A percentile compares a stretch with the other conserved stretches of the same genome.
Evolutionary conservation across 2,888 invertebrate species (phyloP).

Genomic region (Erynnis tages): DNA sequence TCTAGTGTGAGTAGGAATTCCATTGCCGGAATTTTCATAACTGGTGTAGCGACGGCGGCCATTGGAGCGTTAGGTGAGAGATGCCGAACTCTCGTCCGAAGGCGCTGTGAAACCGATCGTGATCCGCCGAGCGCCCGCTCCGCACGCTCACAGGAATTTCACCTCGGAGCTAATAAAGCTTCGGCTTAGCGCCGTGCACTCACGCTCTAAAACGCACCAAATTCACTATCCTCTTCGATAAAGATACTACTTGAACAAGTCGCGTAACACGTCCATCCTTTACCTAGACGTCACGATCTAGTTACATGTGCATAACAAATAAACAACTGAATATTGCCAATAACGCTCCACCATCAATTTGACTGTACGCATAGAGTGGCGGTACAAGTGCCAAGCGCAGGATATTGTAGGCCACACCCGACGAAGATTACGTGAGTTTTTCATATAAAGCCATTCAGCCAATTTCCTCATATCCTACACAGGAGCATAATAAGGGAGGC

Average conservation of each 20-base stretch:
- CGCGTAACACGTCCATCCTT: conserved; percentile 4
- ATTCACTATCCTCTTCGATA: conserved; percentile 54
- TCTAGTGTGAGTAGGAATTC: conserved; percentile 74
- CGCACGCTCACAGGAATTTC: conserved; percentile 40
- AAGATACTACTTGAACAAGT: conserved; percentile 63
- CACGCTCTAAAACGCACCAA: conserved; percentile 44
- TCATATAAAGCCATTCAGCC: conserved; percentile 79
- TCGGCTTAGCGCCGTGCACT: conserved; percentile 53
- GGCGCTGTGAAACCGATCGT: conserved; percentile 50
- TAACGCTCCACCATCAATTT: conserved; percentile 41
- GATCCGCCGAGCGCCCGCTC: conserved; percentile 38
- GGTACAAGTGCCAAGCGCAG: conserved; percentile 60
- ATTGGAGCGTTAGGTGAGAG: conserved; percentile 64
- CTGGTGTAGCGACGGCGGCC: conserved; percentile 53
- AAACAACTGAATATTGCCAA: conserved; percentile 7
- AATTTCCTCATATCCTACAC: conserved; percentile 79
- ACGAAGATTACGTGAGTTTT: conserved; percentile 76
- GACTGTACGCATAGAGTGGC: conserved; percentile 38
- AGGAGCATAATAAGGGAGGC: conserved; percentile 76
- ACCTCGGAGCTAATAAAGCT: conserved; percentile 48
- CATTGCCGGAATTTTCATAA: conserved; percentile 78
- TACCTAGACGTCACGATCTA: conserved; percentile 6
- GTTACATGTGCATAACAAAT: background rate
- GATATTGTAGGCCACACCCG: conserved; percentile 69
- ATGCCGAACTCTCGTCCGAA: conserved; percentile 66